These are phyloP conservation scores for Uropsilus gracilis DNA, from an alignment of 2,113 vertebrate genomes.

Conservation along the genomic window DNA sequence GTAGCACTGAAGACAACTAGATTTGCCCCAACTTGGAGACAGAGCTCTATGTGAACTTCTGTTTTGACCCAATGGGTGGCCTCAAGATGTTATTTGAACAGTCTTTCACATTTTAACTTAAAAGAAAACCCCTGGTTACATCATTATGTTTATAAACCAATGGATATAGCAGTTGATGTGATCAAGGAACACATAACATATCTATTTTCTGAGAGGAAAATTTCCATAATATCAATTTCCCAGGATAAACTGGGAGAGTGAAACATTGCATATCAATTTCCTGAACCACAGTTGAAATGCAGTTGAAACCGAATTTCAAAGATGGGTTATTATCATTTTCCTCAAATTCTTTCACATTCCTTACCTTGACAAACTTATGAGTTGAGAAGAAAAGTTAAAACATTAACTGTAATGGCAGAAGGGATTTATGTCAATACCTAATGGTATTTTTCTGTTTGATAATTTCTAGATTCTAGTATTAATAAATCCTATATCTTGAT, in stretches of 20 bases:
- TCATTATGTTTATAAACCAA: background rate
- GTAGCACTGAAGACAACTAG: background rate
- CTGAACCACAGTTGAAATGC: background rate
- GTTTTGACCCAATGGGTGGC: too few species aligned
- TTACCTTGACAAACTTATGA: background rate
- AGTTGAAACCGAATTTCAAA: background rate
- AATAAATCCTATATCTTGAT: background rate
- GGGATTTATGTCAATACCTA: background rate
- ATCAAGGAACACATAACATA: background rate
- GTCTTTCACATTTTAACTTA: background rate
- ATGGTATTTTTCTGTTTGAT: background rate
- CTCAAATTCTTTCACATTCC: background rate
- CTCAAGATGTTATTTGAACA: fast-evolving
- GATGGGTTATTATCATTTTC: background rate
- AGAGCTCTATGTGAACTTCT: fast-evolving
- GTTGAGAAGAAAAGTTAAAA: background rate
- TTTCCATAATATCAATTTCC: background rate
- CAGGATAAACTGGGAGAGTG: background rate
- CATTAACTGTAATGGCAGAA: background rate
- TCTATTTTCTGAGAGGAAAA: background rate
- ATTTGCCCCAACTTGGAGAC: too few species aligned
- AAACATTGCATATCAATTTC: background rate
- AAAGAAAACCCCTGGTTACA: fast-evolving
- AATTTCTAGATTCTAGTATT: background rate
- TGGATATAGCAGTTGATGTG: fast-evolving